Base-by-base conservation (phyloP, 2,888 invertebrate genomes). In the Ophioninae sp. region DNA sequence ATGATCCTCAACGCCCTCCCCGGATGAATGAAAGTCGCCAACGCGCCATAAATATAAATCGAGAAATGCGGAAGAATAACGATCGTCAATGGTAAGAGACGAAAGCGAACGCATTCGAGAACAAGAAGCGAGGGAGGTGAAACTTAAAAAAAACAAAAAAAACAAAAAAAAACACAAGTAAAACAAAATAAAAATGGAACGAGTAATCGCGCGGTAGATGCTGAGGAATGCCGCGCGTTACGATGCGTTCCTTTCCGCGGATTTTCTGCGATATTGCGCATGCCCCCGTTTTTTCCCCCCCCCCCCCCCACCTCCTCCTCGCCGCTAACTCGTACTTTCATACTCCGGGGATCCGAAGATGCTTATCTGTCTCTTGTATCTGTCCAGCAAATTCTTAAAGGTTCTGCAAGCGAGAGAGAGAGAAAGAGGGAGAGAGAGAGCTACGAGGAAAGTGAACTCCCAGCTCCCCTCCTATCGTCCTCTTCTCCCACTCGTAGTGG, bases 371-470 rank as follows among this genome's bases (percentile, higher is more conserved):
- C 41, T 59, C 62, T 61, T 72, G 57, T 67, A 67, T 65, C 73
- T 68, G 39, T 64, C 70, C 69, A 77, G 77, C 78, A 39, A 84
- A 75, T 81, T 81, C 81, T 72, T 78, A 81, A 81, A 78, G 72
- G 72, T 74, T 67, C 41, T 69, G 68, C 68, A 37, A 67, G 56
- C 62, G 39, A 72, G 68, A 59, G 67, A 67, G 65, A 37, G 68
- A 20, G 56, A 39, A 74, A 69, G 65, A 50, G 62, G 8, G 65
- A 20, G 62, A 44, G 59, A 37, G n/a, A 41, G 61, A 37, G 30
- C 74, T 56, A 39, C 61, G 83, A 84, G 79, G 84, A 82, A 82
- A 84, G 84, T 82, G 81, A 84, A 82, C 79, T 79, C 77, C 75
- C 77, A 61, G 70, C 78, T 83, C 81, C 78, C 70, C 83, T 30